These are phyloP conservation scores for Drosophila sturtevanti DNA, from an alignment of 1,140 invertebrate genomes.

Conservation along the genomic window DNA sequence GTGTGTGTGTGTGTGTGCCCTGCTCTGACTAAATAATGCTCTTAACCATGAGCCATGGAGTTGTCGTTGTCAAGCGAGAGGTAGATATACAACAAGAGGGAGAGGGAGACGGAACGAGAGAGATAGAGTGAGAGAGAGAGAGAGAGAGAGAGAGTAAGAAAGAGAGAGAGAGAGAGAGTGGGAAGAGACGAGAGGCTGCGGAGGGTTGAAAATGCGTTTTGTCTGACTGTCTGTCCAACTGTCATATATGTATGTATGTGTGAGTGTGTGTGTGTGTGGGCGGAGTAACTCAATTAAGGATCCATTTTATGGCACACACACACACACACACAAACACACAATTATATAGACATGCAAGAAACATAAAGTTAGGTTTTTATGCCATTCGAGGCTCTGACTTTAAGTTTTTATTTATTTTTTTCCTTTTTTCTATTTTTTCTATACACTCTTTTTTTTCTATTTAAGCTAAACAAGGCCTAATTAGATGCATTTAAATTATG, in stretches of 20 bases:
- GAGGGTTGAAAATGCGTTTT: slow-evolving; percentile 67
- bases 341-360: slow-evolving; percentile 15
- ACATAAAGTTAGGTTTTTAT: slow-evolving; percentile 15
- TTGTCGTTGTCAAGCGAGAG: too few relatives aligned
- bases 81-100: too few relatives aligned
- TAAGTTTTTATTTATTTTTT: too few relatives aligned
- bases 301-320: slow-evolving; percentile 81
- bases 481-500: slow-evolving; percentile 63
- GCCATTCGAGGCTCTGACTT: slow-evolving; percentile 6
- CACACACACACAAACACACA: slow-evolving; percentile 31
- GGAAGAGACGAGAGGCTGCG: background rate
- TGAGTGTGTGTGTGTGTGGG: slow-evolving; percentile 50
- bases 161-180: background rate
- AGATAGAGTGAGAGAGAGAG: slow-evolving; percentile 14
- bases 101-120: too few relatives aligned
- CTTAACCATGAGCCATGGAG: slow-evolving; percentile 63
- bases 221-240: slow-evolving; percentile 57
- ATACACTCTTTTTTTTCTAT: slow-evolving; percentile 4
- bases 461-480: slow-evolving; percentile 36
- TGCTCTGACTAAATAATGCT: slow-evolving; percentile 66
- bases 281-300: slow-evolving; percentile 82
- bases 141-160: background rate
- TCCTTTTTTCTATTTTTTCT: background rate
- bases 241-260: slow-evolving; percentile 31
- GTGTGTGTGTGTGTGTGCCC: slow-evolving; percentile 31